Conservation (phyloP, 2,797 vertebrate genomes). For the Dipus sagitta region DNA sequence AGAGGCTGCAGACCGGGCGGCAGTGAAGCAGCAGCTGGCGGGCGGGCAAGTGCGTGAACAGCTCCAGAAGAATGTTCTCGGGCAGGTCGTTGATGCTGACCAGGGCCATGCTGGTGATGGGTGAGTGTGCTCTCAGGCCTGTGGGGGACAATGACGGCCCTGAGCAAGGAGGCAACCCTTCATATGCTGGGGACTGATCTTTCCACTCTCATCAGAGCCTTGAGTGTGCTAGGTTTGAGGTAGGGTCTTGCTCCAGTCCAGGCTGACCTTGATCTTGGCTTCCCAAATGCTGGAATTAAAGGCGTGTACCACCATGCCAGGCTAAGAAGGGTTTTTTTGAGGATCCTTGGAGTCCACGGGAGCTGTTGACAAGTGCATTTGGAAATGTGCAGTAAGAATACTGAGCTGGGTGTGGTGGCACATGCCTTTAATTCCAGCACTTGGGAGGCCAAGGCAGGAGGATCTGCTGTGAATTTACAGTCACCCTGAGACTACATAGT, state of each 20-base stretch:
- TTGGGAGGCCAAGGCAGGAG: not conserved
- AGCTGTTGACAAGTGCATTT: not conserved
- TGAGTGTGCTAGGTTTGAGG: not conserved
- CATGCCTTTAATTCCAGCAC: too few species aligned
- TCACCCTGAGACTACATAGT: not conserved
- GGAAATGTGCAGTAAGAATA: not conserved
- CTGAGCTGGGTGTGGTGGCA: rapidly evolving
- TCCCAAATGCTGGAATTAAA: too few species aligned
- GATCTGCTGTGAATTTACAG: not conserved
- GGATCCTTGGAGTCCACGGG: too few species aligned
- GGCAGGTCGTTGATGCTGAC: slow-evolving; percentile 86
- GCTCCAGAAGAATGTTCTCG: slow-evolving; percentile 90
- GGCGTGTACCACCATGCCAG: too few species aligned
- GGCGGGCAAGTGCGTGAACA: slow-evolving; percentile 90
- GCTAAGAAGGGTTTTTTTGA: too few species aligned
- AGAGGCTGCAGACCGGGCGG: slow-evolving; percentile 91
- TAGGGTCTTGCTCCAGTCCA: too few species aligned
- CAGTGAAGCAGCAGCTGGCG: slow-evolving; percentile 89
- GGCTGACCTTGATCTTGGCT: too few species aligned
- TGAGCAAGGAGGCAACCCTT: not conserved
- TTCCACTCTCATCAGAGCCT: not conserved
- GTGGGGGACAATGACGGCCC: not conserved
- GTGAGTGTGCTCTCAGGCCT: not conserved
- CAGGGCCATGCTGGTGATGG: slow-evolving; percentile 59
- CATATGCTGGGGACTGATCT: too few species aligned